These are phyloP conservation scores for Brevimyrus niger DNA, from an alignment of 2,113 vertebrate genomes.

Conservation along the genomic window DNA sequence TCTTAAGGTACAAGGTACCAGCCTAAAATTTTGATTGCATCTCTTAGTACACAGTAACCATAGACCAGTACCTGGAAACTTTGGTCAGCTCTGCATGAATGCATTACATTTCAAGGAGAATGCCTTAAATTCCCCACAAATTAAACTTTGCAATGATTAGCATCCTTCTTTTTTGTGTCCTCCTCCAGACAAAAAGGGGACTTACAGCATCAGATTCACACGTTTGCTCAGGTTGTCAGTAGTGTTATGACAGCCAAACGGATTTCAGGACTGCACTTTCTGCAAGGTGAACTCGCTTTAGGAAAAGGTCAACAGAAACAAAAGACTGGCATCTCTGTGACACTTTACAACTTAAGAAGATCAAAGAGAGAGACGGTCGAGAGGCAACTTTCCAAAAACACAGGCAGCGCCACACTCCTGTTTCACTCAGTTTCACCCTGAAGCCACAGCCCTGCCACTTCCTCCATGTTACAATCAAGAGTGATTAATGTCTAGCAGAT, in stretches of 20 bases:
- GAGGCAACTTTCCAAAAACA: not conserved
- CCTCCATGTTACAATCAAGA: conserved; percentile 31
- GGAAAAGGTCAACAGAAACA: conserved; percentile 49
- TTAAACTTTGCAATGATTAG: not conserved
- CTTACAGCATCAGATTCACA: not conserved
- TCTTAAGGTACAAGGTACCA: not conserved
- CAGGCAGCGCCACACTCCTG: not conserved
- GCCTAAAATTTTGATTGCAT: not conserved
- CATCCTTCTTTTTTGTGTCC: not conserved
- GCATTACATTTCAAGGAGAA: not conserved
- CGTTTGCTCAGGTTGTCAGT: not conserved
- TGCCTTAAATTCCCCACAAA: not conserved
- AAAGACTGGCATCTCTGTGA: conserved; percentile 49
- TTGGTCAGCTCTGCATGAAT: not conserved
- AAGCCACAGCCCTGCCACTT: conserved; percentile 1
- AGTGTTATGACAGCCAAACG: not conserved
- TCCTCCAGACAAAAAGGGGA: not conserved
- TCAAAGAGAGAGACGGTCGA: not conserved
- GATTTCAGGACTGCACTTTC: conserved; percentile 43
- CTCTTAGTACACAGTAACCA: not conserved
- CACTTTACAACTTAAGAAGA: conserved; percentile 27
- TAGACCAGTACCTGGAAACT: not conserved
- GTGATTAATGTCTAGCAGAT: conserved; percentile 54
- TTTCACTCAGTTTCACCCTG: not conserved
- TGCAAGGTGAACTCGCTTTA: conserved; percentile 41